A percentile compares a stretch with the other conserved stretches of the same genome.
Evolutionary conservation across 1,140 invertebrate species (phyloP).

Genomic region (Bombyx mandarina): DNA sequence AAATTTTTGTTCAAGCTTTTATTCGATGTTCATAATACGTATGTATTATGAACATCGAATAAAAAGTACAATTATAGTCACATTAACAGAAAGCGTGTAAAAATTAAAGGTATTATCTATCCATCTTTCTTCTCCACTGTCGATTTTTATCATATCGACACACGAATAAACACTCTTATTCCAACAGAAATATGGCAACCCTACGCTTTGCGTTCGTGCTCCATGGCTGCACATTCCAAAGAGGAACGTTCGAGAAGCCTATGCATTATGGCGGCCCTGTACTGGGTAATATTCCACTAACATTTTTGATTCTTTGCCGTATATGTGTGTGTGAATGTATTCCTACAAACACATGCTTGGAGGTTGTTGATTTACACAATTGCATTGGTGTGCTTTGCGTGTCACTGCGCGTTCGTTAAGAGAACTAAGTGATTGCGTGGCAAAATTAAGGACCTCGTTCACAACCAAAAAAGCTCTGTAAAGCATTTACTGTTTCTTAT

Average conservation of each 20-base stretch:
- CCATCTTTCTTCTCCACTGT: no score
- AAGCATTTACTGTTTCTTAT: no score
- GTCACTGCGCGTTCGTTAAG: neutral
- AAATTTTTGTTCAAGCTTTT: no score
- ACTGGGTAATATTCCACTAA: conserved; percentile 56
- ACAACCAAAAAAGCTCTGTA: no score
- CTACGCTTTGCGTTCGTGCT: conserved; percentile 1
- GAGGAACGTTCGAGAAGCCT: conserved; percentile 49
- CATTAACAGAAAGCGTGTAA: no score
- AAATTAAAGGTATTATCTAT: no score
- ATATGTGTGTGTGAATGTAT: conserved; percentile 19
- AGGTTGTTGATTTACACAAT: conserved; percentile 11
- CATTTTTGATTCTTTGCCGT: conserved; percentile 36
- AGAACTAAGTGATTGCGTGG: neutral
- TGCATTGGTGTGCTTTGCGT: conserved; percentile 17
- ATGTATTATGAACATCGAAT: no score
- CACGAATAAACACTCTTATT: no score
- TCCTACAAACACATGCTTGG: conserved; percentile 22
- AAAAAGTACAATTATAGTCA: no score
- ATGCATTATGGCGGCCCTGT: conserved; percentile 9
- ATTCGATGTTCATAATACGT: no score
- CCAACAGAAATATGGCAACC: neutral
- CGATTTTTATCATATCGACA: no score
- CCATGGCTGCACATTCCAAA: conserved; percentile 22
- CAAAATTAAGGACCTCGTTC: neutral